Conservation (phyloP, 2,888 invertebrate genomes). For the Epicampocera succincta region DNA sequence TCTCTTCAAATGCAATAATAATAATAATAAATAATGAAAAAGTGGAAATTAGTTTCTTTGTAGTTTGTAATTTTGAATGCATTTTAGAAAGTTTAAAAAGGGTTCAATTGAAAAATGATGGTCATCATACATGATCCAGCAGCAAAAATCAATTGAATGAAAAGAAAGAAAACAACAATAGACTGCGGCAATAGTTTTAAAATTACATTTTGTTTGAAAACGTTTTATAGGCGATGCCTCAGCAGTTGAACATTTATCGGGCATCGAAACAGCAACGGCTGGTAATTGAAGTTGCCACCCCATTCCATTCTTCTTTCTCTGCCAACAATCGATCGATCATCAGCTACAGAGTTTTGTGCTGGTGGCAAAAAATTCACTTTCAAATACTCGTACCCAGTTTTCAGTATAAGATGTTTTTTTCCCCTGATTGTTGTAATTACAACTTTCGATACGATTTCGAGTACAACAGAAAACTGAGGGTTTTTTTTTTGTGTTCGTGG, state of each 20-base stretch:
- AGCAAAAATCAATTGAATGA: slow-evolving; percentile 53
- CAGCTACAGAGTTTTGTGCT: background rate
- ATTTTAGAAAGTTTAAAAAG: slow-evolving; percentile 58
- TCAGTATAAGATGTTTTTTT: too few relatives aligned
- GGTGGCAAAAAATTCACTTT: too few relatives aligned
- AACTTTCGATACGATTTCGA: background rate
- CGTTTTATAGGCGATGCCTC: background rate
- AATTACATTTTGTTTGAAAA: slow-evolving; percentile 34
- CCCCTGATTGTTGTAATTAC: background rate
- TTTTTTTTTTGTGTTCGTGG: background rate
- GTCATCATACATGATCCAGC: slow-evolving; percentile 52
- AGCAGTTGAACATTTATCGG: slow-evolving; percentile 33
- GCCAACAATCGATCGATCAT: background rate
- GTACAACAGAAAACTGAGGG: background rate
- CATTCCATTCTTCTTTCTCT: background rate
- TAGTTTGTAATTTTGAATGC: slow-evolving; percentile 9
- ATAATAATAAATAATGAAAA: too few relatives aligned
- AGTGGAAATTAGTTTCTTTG: slow-evolving; percentile 39
- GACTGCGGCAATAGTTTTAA: slow-evolving; percentile 18
- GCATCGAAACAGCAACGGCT: background rate
- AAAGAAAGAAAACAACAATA: background rate
- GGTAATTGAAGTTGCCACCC: background rate
- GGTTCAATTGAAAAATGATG: slow-evolving; percentile 56
- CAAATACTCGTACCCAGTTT: too few relatives aligned
- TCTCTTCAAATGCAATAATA: background rate